These are phyloP conservation scores for Orcinus orca DNA, from an alignment of 2,113 vertebrate genomes.

Conservation along the genomic window DNA sequence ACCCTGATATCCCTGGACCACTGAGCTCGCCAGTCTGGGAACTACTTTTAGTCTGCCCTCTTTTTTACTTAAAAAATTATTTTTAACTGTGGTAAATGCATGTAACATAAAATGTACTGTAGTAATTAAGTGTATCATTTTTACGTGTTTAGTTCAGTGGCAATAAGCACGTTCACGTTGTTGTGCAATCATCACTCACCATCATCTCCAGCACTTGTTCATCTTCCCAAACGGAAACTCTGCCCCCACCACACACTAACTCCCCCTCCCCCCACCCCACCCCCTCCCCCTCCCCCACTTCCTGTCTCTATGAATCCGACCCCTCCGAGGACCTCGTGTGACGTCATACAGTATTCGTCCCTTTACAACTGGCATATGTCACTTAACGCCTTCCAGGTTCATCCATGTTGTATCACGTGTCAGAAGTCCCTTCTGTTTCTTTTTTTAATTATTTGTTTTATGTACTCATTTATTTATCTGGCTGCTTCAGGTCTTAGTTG, in stretches of 20 bases:
- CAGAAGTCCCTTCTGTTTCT: neutral
- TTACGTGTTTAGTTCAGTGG: neutral
- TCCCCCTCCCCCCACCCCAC: accelerated
- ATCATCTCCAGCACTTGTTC: neutral
- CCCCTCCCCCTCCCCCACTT: accelerated
- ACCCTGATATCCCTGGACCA: neutral
- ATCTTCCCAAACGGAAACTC: neutral
- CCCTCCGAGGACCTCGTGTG: too few relatives aligned
- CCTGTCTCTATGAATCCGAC: too few relatives aligned
- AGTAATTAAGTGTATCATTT: neutral
- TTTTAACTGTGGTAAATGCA: neutral
- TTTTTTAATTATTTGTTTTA: too few relatives aligned
- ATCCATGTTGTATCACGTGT: accelerated
- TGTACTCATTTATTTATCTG: too few relatives aligned
- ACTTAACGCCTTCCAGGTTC: neutral
- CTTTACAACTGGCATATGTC: neutral
- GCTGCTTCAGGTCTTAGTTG: too few relatives aligned
- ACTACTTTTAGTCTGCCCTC: neutral
- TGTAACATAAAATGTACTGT: too few relatives aligned
- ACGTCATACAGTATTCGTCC: accelerated
- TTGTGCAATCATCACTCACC: neutral
- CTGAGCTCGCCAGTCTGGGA: neutral
- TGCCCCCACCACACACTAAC: too few relatives aligned
- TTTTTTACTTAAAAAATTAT: neutral
- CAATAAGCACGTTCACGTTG: accelerated